Percentiles rank a stretch among this genome's conserved stretches.
Evolutionary conservation across 2,797 vertebrate species (phyloP).

Genomic region (Cryptoblepharus egeriae): DNA sequence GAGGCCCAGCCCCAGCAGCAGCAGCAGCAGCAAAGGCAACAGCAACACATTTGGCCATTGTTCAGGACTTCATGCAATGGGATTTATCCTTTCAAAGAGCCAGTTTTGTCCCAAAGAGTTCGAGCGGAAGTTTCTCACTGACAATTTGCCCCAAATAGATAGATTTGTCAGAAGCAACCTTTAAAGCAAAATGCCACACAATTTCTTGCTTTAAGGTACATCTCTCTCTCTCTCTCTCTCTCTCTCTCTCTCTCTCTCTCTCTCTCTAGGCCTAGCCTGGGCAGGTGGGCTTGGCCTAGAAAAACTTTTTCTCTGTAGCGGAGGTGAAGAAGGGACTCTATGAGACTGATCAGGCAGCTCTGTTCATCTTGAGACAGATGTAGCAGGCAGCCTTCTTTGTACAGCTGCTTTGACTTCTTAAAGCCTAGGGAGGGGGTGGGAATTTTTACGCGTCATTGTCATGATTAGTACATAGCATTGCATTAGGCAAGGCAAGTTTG

Average conservation of each 20-base stretch:
- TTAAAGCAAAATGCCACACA: constrained; percentile 81
- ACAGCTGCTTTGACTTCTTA: constrained; percentile 70
- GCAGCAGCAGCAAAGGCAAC: constrained; percentile 83
- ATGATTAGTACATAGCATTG: constrained; percentile 54
- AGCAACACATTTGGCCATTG: constrained; percentile 99
- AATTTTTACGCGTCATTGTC: constrained; percentile 66
- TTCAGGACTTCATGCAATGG: constrained; percentile 97
- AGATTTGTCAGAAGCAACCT: constrained; percentile 98
- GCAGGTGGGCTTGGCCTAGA: constrained; percentile 42
- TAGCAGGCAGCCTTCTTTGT: constrained; percentile 65
- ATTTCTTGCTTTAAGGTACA: constrained; percentile 49
- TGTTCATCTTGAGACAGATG: constrained; percentile 68
- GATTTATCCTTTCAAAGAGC: constrained; percentile 99
- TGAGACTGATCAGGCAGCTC: constrained; percentile 52
- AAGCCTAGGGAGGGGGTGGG: constrained; percentile 53
- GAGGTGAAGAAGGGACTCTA: constrained; percentile 21
- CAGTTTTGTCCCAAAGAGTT: constrained; percentile 99
- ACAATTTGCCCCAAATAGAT: constrained; percentile 99
- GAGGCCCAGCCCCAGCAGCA: constrained; percentile 81
- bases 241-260: constrained; percentile 18
- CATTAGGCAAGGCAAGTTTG: constrained; percentile 30
- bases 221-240: constrained; percentile 12
- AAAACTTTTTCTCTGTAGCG: neutral
- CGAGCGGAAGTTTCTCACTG: constrained; percentile 99
- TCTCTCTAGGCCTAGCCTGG: constrained; percentile 41